Evolutionary conservation across 2,888 invertebrate genomes (phyloP), one percentile per base, ranked within the genome.

Genomic region (Cistogaster globosa): DNA sequence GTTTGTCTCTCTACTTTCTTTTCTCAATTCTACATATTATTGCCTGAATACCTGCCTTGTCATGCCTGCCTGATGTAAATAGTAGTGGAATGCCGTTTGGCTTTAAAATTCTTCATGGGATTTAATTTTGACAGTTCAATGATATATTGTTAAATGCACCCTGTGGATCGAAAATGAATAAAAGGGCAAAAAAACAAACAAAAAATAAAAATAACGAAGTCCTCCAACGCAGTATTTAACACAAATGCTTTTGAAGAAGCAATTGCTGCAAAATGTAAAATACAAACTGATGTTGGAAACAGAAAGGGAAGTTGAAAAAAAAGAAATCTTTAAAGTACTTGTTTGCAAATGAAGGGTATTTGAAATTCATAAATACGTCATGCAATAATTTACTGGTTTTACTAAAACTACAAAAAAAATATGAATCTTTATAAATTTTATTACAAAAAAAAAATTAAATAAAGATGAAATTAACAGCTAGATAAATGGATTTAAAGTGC

Each of bases 91-190:
- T 85, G 85, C 71, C 82, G 85, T 85, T 80, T 86, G 82, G 75
- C 80, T 86, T 80, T 77, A 81, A 83, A 87, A 84, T 84, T 86
- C 89, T 90, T 90, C 89, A 86, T 82, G 83, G 90, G 91, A 91
- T 91, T 91, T 90, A 90, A 91, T 91, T 91, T 91, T 91, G 91
- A 91, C 91, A 91, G 91, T 90, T 89, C 86, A 89, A 90, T 91
- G 91, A 91, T 91, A 91, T 90, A 91, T 91, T 91, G 91, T 91
- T 90, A 91, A 91, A 90, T 91, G 90, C 90, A 89, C 89, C 83
- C 83, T 86, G 84, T 87, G 86, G 87, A 86, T 87, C 87, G 86
- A 75, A 32, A 58, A 57, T 20, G 16, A 48, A 60, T 65, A 62
- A 75, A 63, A 62, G 42, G 42, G 32, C 2, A 32, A 42, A 42